Evolutionary conservation across 2,113 vertebrate genomes (phyloP).

Genomic region (Hypomesus transpacificus): DNA sequence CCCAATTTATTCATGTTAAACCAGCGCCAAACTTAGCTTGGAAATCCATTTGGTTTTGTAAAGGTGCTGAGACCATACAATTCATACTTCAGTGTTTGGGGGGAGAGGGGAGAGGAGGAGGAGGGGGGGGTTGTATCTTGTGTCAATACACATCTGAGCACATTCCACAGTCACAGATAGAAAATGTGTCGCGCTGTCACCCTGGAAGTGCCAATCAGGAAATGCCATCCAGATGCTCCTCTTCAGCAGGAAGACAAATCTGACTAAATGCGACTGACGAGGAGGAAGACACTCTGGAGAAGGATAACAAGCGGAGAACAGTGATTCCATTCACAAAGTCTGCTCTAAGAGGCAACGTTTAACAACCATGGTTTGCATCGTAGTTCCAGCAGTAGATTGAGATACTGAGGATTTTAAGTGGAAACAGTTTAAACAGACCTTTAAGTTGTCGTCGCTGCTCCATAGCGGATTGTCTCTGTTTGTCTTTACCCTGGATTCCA

Average conservation of each 20-base stretch:
- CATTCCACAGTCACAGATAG: slow-evolving; percentile 28
- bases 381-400: no score
- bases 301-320: background rate
- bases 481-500: background rate
- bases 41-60: background rate
- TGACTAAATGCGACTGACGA: background rate
- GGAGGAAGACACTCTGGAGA: background rate
- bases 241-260: slow-evolving; percentile 8
- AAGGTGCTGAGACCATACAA: no score
- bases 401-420: no score
- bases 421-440: background rate
- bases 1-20: no score
- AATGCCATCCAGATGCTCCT: slow-evolving; percentile 38
- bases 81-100: no score
- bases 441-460: slow-evolving; percentile 14
- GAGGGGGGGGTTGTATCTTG: background rate
- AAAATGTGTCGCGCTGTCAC: slow-evolving; percentile 18
- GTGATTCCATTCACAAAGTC: background rate
- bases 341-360: no score
- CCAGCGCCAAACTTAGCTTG: background rate
- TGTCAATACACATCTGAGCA: slow-evolving; percentile 21
- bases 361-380: background rate
- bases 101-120: background rate
- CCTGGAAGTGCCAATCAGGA: slow-evolving; percentile 9
- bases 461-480: slow-evolving; percentile 18